Percentiles rank a stretch among this genome's conserved stretches.
Evolutionary conservation across 2,113 vertebrate species (phyloP).

Genomic region (Chaetops frenatus): DNA sequence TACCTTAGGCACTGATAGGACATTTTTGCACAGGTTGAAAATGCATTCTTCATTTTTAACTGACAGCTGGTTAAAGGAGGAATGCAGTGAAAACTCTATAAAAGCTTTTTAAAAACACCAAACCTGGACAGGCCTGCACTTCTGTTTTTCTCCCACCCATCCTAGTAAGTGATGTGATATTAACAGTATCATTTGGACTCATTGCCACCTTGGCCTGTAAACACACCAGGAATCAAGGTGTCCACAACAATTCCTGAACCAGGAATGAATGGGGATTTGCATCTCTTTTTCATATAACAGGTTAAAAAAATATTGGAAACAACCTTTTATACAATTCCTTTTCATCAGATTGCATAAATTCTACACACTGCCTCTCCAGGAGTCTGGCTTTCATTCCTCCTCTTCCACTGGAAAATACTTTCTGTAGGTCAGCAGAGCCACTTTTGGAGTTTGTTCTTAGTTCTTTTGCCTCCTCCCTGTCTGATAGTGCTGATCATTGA

Average conservation of each 20-base stretch:
- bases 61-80: slow-evolving; percentile 60
- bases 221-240: neutral
- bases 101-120: neutral
- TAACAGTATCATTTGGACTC: neutral
- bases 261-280: neutral
- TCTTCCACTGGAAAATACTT: neutral
- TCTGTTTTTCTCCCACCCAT: neutral
- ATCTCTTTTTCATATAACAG: neutral
- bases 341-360: neutral
- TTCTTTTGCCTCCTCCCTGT: neutral
- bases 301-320: neutral
- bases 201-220: neutral
- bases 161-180: neutral
- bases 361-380: neutral
- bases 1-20: slow-evolving; percentile 41
- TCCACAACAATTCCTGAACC: neutral
- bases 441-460: neutral
- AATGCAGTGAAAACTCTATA: slow-evolving; percentile 29
- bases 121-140: neutral
- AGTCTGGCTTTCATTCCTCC: neutral
- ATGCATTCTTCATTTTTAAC: slow-evolving; percentile 53
- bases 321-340: neutral
- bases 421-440: neutral
- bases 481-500: neutral
- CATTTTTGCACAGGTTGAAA: slow-evolving; percentile 45